Evolutionary conservation across 2,888 invertebrate species (phyloP).

Genomic region (Coenonympha glycerion): DNA sequence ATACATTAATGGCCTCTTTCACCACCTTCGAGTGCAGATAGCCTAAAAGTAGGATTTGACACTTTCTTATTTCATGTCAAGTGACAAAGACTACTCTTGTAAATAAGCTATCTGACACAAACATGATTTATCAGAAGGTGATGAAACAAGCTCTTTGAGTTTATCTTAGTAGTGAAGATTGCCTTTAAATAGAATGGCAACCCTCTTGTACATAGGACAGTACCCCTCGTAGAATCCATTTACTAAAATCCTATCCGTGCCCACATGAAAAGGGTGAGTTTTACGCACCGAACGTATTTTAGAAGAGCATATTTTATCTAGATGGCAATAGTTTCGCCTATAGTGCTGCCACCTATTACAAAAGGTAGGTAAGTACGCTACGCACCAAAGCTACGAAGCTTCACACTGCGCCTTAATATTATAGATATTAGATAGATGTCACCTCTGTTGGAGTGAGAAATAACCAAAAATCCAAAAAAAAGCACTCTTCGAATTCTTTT

Average conservation of each 20-base stretch:
- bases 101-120: too few species aligned
- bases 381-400: background rate
- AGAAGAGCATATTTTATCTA: background rate
- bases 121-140: too few species aligned
- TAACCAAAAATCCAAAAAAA: too few species aligned
- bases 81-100: too few species aligned
- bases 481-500: too few species aligned
- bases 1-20: too few species aligned
- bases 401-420: background rate
- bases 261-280: background rate
- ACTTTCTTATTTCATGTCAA: too few species aligned
- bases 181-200: background rate
- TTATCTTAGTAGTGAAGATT: too few species aligned
- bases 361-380: background rate
- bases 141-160: too few species aligned
- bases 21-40: too few species aligned
- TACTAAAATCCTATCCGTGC: background rate
- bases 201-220: constrained; percentile 4
- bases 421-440: background rate
- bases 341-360: constrained; percentile 18
- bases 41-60: too few species aligned
- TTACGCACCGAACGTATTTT: background rate
- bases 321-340: constrained; percentile 8
- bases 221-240: background rate
- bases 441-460: background rate